Evolutionary conservation across 1,140 invertebrate genomes (phyloP).

Genomic region (Drosophila jambulina): DNA sequence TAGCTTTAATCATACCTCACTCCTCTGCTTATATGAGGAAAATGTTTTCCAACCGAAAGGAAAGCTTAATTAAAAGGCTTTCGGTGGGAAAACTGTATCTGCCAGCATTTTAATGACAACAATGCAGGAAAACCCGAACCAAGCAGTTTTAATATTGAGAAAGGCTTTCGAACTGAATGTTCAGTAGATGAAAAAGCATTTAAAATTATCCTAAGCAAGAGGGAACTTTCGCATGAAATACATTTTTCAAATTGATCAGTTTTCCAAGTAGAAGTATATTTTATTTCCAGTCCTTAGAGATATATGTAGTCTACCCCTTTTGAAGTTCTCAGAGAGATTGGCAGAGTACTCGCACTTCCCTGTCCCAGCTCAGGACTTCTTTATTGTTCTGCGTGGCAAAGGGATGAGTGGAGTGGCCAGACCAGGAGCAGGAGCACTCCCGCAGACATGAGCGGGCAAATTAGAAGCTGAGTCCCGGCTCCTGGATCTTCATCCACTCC

Average conservation of each 20-base stretch:
- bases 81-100: not conserved
- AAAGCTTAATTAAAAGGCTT: conserved; percentile 9
- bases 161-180: not conserved
- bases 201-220: not conserved
- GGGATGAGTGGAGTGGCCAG: conserved; percentile 20
- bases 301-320: not conserved
- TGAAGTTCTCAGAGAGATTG: not conserved
- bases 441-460: conserved; percentile 39
- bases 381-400: conserved; percentile 6
- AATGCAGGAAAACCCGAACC: not conserved
- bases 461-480: conserved; percentile 39
- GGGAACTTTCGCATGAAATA: not conserved
- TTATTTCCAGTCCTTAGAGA: too few species aligned
- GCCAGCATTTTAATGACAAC: not conserved
- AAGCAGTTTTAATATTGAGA: not conserved
- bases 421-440: conserved; percentile 1
- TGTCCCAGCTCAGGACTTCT: not conserved
- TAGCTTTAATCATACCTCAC: not conserved
- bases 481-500: conserved; percentile 41
- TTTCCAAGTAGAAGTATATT: not conserved
- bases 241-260: not conserved
- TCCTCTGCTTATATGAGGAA: too few species aligned
- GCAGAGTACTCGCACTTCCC: not conserved
- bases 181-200: not conserved
- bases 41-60: not conserved